Conservation (phyloP, 1,140 invertebrate species). For the Cyrtorhinus lividipennis region DNA sequence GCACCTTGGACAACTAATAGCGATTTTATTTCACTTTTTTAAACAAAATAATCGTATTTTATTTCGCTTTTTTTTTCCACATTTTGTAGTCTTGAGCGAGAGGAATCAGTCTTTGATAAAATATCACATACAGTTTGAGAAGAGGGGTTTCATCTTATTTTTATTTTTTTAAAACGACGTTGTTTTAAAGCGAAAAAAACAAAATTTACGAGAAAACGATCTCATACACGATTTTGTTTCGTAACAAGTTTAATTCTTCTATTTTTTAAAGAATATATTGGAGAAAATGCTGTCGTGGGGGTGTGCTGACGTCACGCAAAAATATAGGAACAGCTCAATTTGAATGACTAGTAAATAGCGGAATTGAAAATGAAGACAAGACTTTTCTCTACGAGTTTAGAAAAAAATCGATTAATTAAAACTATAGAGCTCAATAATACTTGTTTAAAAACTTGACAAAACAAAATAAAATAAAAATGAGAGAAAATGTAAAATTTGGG, state of each 20-base stretch:
- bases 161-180: no score
- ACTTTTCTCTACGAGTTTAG: no score
- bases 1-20: not conserved
- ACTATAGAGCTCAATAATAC: no score
- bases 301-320: not conserved
- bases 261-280: constrained; percentile 3
- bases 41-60: not conserved
- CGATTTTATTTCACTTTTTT: not conserved
- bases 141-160: constrained; percentile 7
- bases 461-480: no score
- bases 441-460: no score
- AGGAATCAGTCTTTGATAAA: constrained; percentile 15
- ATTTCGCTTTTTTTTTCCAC: not conserved
- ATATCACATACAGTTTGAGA: constrained; percentile 16
- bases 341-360: not conserved
- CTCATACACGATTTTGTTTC: no score
- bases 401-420: no score
- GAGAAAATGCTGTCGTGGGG: not conserved
- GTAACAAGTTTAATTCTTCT: not conserved
- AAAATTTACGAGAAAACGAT: no score
- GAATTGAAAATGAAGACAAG: no score
- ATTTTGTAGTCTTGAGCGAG: constrained; percentile 3
- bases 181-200: no score
- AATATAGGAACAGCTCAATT: not conserved
- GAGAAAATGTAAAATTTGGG: no score